These are phyloP conservation scores for Sthenelais limicola DNA, from an alignment of 2,888 invertebrate genomes.

Conservation along the genomic window DNA sequence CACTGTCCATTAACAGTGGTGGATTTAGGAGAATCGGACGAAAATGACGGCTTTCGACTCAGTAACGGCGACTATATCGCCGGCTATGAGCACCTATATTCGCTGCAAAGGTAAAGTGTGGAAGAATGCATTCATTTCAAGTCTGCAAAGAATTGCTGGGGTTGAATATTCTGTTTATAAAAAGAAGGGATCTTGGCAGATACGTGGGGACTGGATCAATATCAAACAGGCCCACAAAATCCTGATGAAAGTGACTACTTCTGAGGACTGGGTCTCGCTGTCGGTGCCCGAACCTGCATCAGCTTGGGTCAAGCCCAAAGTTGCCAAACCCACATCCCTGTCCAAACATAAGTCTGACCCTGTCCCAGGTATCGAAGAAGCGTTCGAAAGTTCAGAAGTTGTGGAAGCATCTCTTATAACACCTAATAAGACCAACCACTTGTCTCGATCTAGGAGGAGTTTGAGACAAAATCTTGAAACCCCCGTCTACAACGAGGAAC, in stretches of 20 bases:
- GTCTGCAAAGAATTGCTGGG: slow-evolving; percentile 7
- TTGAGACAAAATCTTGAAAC: too few relatives aligned
- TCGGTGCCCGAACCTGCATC: background rate
- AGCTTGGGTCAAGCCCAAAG: too few relatives aligned
- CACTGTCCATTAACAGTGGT: background rate
- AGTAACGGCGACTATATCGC: slow-evolving; percentile 26
- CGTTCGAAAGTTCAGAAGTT: too few relatives aligned
- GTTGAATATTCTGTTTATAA: slow-evolving; percentile 27
- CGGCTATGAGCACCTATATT: slow-evolving; percentile 6
- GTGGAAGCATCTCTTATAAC: too few relatives aligned
- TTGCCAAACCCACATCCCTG: too few relatives aligned
- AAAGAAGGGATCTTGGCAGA: slow-evolving; percentile 29
- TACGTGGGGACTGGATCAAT: slow-evolving; percentile 17
- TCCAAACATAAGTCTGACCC: too few relatives aligned
- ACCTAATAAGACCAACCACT: too few relatives aligned
- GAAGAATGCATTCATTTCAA: slow-evolving; percentile 14
- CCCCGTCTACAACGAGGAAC: too few relatives aligned
- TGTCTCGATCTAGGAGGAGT: too few relatives aligned
- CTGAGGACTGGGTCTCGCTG: background rate
- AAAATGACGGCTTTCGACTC: slow-evolving; percentile 17
- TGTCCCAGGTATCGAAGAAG: too few relatives aligned
- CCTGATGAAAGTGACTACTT: slow-evolving; percentile 9
- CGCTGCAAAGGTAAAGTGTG: slow-evolving; percentile 17
- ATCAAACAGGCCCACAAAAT: slow-evolving; percentile 15
- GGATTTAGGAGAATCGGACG: background rate